Percentiles rank a stretch among this genome's conserved stretches.
Conservation (phyloP, 2,113 vertebrate species). For the Jaculus jaculus region DNA sequence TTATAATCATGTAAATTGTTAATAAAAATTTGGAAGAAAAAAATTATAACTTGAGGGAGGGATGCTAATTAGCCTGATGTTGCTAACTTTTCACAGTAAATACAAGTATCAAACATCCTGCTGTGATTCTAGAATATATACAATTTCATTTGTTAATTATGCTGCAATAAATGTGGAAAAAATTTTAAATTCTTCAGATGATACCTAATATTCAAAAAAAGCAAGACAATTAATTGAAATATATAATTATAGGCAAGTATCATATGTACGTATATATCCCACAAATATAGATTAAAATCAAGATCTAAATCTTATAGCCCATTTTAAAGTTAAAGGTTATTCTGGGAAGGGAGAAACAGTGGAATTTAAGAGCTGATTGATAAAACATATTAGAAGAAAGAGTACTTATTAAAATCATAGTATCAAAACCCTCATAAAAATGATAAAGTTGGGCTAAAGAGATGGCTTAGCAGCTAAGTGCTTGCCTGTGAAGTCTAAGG, state of each 20-base stretch:
- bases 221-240: not conserved
- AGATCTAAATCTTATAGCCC: not conserved
- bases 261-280: not conserved
- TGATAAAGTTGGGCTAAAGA: not conserved
- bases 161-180: not conserved
- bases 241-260: not conserved
- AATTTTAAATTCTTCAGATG: not conserved
- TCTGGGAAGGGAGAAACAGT: not conserved
- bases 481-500: too few species aligned
- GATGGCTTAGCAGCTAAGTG: too few species aligned
- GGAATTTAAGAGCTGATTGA: not conserved
- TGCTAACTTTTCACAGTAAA: not conserved
- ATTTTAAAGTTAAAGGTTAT: not conserved
- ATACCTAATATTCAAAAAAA: slow-evolving; percentile 24
- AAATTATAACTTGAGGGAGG: not conserved
- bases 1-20: too few species aligned
- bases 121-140: not conserved
- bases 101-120: not conserved
- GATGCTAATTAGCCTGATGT: not conserved
- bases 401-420: not conserved
- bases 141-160: not conserved
- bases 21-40: too few species aligned
- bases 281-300: not conserved
- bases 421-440: not conserved
- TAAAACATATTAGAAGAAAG: not conserved